phyloP scores from a whole-genome alignment of 1,140 invertebrate genomes.

The Calephelis nemesis region DNA sequence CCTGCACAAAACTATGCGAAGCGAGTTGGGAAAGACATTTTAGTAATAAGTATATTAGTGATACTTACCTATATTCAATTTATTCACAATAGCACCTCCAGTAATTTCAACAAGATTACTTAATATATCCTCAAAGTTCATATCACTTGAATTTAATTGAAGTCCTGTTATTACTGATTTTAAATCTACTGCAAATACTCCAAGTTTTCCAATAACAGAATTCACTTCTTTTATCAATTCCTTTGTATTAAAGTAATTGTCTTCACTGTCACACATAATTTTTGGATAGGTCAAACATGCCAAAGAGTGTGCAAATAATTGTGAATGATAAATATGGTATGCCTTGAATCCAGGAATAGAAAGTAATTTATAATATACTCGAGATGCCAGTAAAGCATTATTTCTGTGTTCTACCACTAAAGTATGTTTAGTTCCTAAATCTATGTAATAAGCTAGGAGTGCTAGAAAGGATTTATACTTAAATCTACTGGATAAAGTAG shows the following conservation, averaged over 20 bases:
- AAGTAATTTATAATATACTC: conserved; percentile 63
- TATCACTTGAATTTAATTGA: conserved; percentile 52
- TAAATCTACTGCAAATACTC: conserved; percentile 51
- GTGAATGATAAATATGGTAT: conserved; percentile 71
- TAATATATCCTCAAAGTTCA: conserved; percentile 72
- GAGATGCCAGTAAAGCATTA: conserved; percentile 56
- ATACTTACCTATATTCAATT: conserved; percentile 60
- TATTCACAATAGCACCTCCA: conserved; percentile 55
- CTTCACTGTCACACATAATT: conserved; percentile 56
- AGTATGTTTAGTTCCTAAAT: conserved; percentile 60
- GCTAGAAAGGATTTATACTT: conserved; percentile 55
- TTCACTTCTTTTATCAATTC: conserved; percentile 58
- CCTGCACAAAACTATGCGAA: too few relatives aligned
- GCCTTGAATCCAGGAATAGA: conserved; percentile 62
- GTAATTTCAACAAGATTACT: conserved; percentile 61
- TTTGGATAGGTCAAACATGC: conserved; percentile 59
- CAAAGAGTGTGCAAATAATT: conserved; percentile 63
- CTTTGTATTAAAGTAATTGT: conserved; percentile 50
- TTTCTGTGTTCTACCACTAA: conserved; percentile 49
- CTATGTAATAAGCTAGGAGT: conserved; percentile 57
- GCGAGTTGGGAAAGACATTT: too few relatives aligned
- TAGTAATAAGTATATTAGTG: background rate
- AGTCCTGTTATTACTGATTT: conserved; percentile 46
- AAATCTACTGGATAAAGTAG: conserved; percentile 46
- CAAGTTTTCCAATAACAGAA: conserved; percentile 47